Conservation (phyloP, 2,113 vertebrate genomes). For the Vulpes ferrilata region DNA sequence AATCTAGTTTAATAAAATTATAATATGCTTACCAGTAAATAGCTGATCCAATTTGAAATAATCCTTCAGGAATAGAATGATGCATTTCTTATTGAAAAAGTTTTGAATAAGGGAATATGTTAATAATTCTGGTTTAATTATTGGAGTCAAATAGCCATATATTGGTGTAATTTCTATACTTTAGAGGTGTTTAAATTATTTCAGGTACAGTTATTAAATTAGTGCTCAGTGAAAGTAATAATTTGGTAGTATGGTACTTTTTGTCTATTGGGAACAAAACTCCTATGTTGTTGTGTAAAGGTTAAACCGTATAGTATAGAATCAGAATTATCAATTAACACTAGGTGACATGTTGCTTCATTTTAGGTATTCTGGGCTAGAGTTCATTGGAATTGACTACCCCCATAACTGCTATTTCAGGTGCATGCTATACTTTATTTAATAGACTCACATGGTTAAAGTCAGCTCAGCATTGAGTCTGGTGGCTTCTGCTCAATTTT, state of each 20-base stretch:
- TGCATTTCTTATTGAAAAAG: slow-evolving; percentile 47
- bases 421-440: not conserved
- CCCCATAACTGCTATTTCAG: not conserved
- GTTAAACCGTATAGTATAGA: not conserved
- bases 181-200: slow-evolving; percentile 33
- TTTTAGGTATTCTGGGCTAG: not conserved
- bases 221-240: not conserved
- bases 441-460: not conserved
- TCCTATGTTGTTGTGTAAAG: not conserved
- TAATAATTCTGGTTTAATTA: slow-evolving; percentile 15
- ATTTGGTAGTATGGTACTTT: not conserved
- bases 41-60: not conserved
- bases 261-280: not conserved
- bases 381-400: not conserved
- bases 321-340: not conserved
- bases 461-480: not conserved
- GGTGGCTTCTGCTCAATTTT: not conserved
- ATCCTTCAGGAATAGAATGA: not conserved
- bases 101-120: not conserved
- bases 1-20: slow-evolving; percentile 44
- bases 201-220: slow-evolving; percentile 1
- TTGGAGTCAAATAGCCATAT: not conserved
- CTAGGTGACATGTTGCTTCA: not conserved
- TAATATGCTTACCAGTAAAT: not conserved
- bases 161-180: not conserved